phyloP scores from a whole-genome alignment of 1,140 invertebrate genomes.

The Drosophila pseudoobscura region DNA sequence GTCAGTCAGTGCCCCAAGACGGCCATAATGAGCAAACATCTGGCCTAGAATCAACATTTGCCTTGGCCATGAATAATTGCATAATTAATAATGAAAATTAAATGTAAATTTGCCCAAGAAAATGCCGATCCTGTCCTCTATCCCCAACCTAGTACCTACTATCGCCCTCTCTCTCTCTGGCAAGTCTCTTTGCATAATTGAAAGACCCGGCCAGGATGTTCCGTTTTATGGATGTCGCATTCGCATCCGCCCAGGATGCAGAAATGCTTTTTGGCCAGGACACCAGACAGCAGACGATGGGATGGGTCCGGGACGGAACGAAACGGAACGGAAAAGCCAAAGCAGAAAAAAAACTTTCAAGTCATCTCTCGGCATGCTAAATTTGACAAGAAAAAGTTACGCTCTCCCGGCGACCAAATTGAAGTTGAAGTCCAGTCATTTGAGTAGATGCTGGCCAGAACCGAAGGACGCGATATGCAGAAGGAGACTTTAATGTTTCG shows the following conservation, averaged over 20 bases:
- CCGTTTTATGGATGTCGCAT: slow-evolving; percentile 60
- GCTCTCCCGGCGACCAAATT: slow-evolving; percentile 18
- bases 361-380: slow-evolving; percentile 36
- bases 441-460: too few relatives aligned
- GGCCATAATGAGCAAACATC: slow-evolving; percentile 62
- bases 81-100: slow-evolving; percentile 78
- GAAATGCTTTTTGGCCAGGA: slow-evolving; percentile 21
- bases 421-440: slow-evolving; percentile 14
- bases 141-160: background rate
- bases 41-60: slow-evolving; percentile 60
- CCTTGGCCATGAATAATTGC: slow-evolving; percentile 55
- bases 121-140: background rate
- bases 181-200: slow-evolving; percentile 78
- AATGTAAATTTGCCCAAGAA: slow-evolving; percentile 62
- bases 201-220: slow-evolving; percentile 53
- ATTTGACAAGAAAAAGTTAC: slow-evolving; percentile 44
- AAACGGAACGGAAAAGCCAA: background rate
- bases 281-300: background rate
- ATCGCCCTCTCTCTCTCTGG: background rate
- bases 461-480: too few relatives aligned
- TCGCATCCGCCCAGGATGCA: slow-evolving; percentile 54
- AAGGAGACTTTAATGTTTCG: too few relatives aligned
- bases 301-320: too few relatives aligned
- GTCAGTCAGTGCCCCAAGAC: slow-evolving; percentile 23
- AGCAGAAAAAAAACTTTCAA: slow-evolving; percentile 31